A percentile compares a stretch with the other conserved stretches of the same genome.
Evolutionary conservation across 1,140 invertebrate species (phyloP).

Genomic region (Manduca sexta): DNA sequence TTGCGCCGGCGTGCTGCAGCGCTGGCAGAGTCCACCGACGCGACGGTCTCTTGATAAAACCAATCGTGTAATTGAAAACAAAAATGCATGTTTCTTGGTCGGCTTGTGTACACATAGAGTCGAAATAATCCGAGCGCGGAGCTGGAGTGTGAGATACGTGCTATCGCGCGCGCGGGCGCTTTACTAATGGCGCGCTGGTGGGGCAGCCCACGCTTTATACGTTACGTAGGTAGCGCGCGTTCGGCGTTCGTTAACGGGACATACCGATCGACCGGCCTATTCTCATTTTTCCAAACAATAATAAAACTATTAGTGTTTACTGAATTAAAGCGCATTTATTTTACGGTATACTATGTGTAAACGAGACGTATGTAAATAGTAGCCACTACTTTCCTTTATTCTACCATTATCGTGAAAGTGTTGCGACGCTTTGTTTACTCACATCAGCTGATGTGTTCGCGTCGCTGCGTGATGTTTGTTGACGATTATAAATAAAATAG

Average conservation of each 20-base stretch:
- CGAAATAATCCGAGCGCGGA: conserved; percentile 49
- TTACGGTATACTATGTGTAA: too few species aligned
- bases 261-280: conserved; percentile 65
- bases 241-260: conserved; percentile 57
- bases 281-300: conserved; percentile 69
- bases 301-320: conserved; percentile 31
- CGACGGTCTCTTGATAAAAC: conserved; percentile 60
- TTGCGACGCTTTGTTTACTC: conserved; percentile 38
- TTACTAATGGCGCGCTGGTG: conserved; percentile 59
- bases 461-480: conserved; percentile 21
- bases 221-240: conserved; percentile 61
- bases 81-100: conserved; percentile 55
- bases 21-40: conserved; percentile 45
- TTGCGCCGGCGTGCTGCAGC: conserved; percentile 50
- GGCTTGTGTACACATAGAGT: conserved; percentile 67
- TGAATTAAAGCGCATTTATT: too few species aligned
- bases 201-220: conserved; percentile 65
- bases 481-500: conserved; percentile 1
- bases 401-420: conserved; percentile 8
- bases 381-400: not conserved
- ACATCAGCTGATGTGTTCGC: conserved; percentile 45
- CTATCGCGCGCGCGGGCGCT: conserved; percentile 63
- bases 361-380: too few species aligned
- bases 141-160: conserved; percentile 51
- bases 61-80: conserved; percentile 59